A percentile compares a stretch with the other conserved stretches of the same genome.
Conservation (phyloP, 2,113 vertebrate species). For the Zeus faber region DNA sequence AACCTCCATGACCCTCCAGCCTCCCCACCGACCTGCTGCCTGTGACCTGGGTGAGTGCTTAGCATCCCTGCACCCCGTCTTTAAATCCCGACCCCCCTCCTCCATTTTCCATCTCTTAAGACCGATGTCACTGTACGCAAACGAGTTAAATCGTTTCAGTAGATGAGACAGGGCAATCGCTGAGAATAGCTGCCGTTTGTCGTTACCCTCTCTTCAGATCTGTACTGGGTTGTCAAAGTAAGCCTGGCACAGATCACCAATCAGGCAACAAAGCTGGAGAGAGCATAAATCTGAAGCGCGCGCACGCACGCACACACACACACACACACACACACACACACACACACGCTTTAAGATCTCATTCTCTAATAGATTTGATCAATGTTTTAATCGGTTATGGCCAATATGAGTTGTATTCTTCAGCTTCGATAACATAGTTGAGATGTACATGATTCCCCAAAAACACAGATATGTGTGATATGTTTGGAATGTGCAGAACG, state of each 20-base stretch:
- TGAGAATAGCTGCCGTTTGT: conserved; percentile 3
- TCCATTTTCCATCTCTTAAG: conserved; percentile 4
- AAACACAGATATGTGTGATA: no score
- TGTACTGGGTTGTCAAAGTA: conserved; percentile 12
- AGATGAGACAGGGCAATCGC: conserved; percentile 14
- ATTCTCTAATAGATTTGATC: no score
- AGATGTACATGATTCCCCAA: no score
- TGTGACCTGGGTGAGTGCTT: conserved; percentile 12
- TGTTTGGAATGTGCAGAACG: no score
- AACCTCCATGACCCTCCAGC: conserved; percentile 12
- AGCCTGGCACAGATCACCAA: conserved; percentile 4
- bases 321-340: conserved; percentile 8
- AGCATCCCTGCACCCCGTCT: conserved; percentile 13
- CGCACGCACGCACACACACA: background rate
- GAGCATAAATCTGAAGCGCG: conserved; percentile 3
- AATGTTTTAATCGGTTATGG: no score
- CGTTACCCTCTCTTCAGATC: conserved; percentile 6
- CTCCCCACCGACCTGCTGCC: conserved; percentile 7
- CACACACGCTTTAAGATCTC: no score
- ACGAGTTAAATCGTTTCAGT: conserved; percentile 8
- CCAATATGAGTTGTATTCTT: no score
- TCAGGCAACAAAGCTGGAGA: conserved; percentile 12
- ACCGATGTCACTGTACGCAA: conserved; percentile 8
- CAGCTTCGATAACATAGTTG: no score
- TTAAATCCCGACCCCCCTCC: conserved; percentile 10